Conservation (phyloP, 2,888 invertebrate species). For the Caenorhabditis panamensis region DNA sequence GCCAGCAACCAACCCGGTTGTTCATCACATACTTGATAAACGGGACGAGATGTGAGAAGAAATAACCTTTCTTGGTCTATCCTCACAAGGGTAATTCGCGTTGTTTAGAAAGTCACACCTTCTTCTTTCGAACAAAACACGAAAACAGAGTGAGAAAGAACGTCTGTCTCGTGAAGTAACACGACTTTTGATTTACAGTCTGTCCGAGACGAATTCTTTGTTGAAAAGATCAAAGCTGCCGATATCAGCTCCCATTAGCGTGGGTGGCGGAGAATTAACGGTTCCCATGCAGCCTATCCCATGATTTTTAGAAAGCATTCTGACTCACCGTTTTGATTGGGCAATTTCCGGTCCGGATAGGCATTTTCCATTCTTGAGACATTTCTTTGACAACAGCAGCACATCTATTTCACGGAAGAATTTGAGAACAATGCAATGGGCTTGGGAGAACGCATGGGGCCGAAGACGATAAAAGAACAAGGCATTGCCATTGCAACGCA, state of each 20-base stretch:
- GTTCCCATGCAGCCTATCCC: no score
- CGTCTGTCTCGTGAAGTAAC: background rate
- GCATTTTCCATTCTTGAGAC: background rate
- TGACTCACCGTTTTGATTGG: background rate
- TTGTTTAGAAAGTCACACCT: constrained; percentile 28
- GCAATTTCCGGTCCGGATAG: background rate
- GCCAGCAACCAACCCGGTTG: constrained; percentile 20
- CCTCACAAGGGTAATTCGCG: constrained; percentile 10
- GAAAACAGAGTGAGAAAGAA: background rate
- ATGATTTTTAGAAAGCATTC: background rate
- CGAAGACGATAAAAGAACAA: background rate
- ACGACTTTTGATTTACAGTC: background rate
- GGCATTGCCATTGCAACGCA: background rate
- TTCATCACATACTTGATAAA: constrained; percentile 37
- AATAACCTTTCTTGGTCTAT: constrained; percentile 19
- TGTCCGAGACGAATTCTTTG: background rate
- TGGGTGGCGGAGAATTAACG: background rate
- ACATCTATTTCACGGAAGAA: no score
- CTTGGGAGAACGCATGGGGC: background rate
- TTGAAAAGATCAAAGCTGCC: background rate
- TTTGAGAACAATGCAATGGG: no score
- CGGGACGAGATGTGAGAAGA: constrained; percentile 14
- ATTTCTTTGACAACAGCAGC: no score
- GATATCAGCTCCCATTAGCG: background rate
- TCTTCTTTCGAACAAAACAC: constrained; percentile 14